Conservation (phyloP, 2,888 invertebrate genomes). For the Mythimna impura region DNA sequence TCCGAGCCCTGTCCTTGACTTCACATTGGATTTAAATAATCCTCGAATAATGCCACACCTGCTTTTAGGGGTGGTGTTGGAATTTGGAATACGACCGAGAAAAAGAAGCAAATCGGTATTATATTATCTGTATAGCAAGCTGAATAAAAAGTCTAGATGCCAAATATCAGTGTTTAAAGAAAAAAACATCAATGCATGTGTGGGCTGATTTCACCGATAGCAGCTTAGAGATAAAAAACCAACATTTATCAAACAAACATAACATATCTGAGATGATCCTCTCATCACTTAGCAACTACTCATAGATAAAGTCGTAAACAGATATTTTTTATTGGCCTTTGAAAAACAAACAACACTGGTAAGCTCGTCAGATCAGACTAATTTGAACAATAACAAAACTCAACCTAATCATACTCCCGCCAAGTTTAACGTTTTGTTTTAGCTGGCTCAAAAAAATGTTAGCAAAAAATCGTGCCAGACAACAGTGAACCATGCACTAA, state of each 20-base stretch:
- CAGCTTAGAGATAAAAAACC: constrained; percentile 19
- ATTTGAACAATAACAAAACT: constrained; percentile 45
- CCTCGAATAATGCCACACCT: not conserved
- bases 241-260: constrained; percentile 21
- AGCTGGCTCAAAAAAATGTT: constrained; percentile 46
- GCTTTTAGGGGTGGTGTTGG: constrained; percentile 11
- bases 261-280: constrained; percentile 9
- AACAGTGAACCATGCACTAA: constrained; percentile 56
- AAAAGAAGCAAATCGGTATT: constrained; percentile 6
- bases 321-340: not conserved
- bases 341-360: constrained; percentile 11
- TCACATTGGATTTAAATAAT: constrained; percentile 37
- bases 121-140: not conserved
- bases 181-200: constrained; percentile 7
- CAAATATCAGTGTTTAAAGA: constrained; percentile 4
- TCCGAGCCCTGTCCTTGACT: constrained; percentile 42
- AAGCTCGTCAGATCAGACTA: not conserved
- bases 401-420: constrained; percentile 51
- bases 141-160: not conserved
- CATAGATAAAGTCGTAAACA: not conserved
- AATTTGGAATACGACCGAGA: constrained; percentile 4
- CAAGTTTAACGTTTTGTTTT: constrained; percentile 50
- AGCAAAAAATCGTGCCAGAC: constrained; percentile 61
- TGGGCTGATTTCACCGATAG: constrained; percentile 34
- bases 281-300: constrained; percentile 16